Evolutionary conservation across 2,888 invertebrate species (phyloP).

Genomic region (Hypercompe scribonia): DNA sequence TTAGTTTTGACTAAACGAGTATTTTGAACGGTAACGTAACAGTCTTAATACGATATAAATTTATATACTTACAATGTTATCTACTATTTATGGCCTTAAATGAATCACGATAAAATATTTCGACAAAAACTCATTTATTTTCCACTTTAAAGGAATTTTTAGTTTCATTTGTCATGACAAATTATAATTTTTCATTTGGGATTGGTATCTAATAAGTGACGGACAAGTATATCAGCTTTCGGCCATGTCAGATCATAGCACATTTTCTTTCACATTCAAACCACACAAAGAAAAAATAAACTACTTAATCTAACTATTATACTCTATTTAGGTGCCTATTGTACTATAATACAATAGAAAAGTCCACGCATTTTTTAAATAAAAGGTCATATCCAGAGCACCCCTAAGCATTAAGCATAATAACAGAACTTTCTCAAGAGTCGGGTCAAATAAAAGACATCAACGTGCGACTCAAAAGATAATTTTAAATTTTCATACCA

Average conservation of each 20-base stretch:
- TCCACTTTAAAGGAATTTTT: background rate
- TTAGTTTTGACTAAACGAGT: too few species aligned
- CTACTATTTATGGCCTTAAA: too few species aligned
- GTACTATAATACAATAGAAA: background rate
- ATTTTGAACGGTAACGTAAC: too few species aligned
- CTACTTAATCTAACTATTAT: background rate
- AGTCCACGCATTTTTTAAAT: background rate
- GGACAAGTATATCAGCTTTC: too few species aligned
- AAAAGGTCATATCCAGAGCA: background rate
- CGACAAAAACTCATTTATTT: background rate
- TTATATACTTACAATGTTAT: too few species aligned
- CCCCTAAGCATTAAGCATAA: conserved; percentile 9
- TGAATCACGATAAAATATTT: too few species aligned
- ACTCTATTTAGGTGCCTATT: background rate
- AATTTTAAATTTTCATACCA: conserved; percentile 3
- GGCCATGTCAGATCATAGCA: background rate
- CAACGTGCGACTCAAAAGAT: conserved; percentile 42
- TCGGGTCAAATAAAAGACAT: conserved; percentile 51
- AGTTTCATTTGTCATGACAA: background rate
- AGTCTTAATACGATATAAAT: too few species aligned
- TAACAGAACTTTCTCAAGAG: conserved; percentile 22
- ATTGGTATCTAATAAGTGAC: too few species aligned
- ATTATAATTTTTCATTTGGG: background rate
- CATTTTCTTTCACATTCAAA: background rate
- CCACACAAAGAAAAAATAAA: too few species aligned